Conservation (phyloP, 2,797 vertebrate genomes). For the Phalanger gymnotis region DNA sequence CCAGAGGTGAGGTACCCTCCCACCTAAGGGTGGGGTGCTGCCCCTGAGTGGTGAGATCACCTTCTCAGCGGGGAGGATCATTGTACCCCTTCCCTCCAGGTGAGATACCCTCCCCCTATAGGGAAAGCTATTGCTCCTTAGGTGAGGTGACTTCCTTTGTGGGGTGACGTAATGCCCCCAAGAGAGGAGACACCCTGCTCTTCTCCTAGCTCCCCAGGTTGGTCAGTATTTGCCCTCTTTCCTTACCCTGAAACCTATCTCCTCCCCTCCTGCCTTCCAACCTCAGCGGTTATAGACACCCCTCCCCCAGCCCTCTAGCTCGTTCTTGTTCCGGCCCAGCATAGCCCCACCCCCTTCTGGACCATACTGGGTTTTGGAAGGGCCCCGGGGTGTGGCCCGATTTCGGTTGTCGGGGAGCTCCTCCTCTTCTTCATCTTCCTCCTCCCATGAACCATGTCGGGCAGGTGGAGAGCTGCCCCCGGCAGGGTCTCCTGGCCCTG, state of each 20-base stretch:
- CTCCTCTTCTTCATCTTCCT: constrained; percentile 81
- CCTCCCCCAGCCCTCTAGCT: constrained; percentile 84
- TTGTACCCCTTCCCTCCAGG: background rate
- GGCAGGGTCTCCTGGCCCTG: constrained; percentile 86
- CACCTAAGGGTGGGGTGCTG: background rate
- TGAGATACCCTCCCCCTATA: background rate
- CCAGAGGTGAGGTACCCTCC: background rate
- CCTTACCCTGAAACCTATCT: constrained; percentile 46
- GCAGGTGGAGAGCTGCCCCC: constrained; percentile 83
- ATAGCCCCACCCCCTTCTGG: constrained; percentile 87
- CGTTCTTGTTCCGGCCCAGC: constrained; percentile 86
- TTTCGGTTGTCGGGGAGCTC: constrained; percentile 92
- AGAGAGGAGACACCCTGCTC: constrained; percentile 27
- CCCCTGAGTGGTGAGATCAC: background rate
- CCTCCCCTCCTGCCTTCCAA: background rate
- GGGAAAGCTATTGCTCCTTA: background rate
- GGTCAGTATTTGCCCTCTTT: constrained; percentile 17
- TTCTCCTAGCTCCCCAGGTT: background rate
- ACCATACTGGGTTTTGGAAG: constrained; percentile 92
- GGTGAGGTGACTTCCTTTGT: background rate
- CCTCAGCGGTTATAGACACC: constrained; percentile 83
- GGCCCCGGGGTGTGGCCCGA: constrained; percentile 83
- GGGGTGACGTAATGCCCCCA: constrained; percentile 48
- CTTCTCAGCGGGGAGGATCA: background rate
- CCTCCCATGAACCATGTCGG: constrained; percentile 89